Base-by-base conservation (phyloP, 2,888 invertebrate genomes). In the Heliconius erato region DNA sequence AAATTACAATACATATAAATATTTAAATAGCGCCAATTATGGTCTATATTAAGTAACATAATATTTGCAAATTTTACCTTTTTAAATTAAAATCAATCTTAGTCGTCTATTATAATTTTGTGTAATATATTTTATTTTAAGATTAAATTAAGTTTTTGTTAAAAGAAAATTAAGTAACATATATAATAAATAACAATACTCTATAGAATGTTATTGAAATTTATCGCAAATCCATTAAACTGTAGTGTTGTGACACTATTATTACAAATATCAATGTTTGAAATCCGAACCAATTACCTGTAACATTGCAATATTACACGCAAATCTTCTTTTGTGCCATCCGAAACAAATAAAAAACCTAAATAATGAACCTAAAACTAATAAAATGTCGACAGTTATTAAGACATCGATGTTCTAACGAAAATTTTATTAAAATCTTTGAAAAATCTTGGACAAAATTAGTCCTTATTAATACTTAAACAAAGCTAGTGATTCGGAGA, bases 371-470 rank as follows among this genome's bases (percentile, higher is more conserved):
- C 63, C 0, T 16, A 76, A 3, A 63, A 9, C 0, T 28, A 23
- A 40, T 26, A 26, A 23, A 54, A 80, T 68, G 54, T 68, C 74
- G 67, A n/a, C 40, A 59, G 28, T 69, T 76, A 76, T 69, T 35
- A 59, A 65, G 74, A 68, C 74, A 80, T 68, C 28, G 59, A 63
- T 5, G n/a, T 23, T 63, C 23, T 14, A 76, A 59, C n/a, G 32
- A n/a, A 63, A 59, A 59, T 11, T 67, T 76, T 2, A 76, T 76
- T 59, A 16, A 59, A n/a, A 76, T 54, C 26, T 35, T 14, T 3
- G 9, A 76, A 35, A 2, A 63, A n/a, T 19, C 40, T 35, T 40
- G 3, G 2, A 76, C 35, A 63, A 76, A 26, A 71, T 14, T 76
- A 35, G 77, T 23, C 26, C 54, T 59, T 77, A 77, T 69, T 49